Evolutionary conservation across 2,113 vertebrate species (phyloP), one percentile per base, ranked within the genome.

Genomic region (Tringa solitaria): DNA sequence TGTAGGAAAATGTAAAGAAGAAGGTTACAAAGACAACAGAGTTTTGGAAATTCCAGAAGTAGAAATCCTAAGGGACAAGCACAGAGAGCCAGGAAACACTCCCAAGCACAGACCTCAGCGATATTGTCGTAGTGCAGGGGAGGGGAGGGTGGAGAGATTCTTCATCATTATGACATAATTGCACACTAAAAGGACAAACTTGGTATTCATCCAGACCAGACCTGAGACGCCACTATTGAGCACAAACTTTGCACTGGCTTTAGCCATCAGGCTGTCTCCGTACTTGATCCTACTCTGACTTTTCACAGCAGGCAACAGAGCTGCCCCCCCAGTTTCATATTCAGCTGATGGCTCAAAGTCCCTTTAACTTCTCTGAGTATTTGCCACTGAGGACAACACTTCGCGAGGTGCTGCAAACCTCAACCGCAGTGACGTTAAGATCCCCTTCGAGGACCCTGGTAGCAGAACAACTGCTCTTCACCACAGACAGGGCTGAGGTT

Each of bases 1-100:
- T 0, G 8, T 0, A 67, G 37, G 64, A 30, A 90, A 68, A 91
- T 0, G n/a, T 8, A 17, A 43, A 74, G 33, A 43, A 74, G 33
- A 85, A 65, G 22, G 56, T 64, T 46, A 57, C 16, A 79, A 35
- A 76, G 51, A 28, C 35, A 19, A 35, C 17, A 23, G 7, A 9
- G 26, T 63, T 87, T 56, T 48, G 48, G 50, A 39, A 84, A 73
- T 39, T 46, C 41, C 54, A 48, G n/a, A 41, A 77, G 46, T 4
- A 45, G 45, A 81, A 77, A 75, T 9, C 14, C 64, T 4, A 8
- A 14, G 50, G 69, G 33, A 78, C 35, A 46, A 61, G 27, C 32
- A 27, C 22, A 12, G 50, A 46, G 64, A 26, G 54, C 22, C 39
- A 53, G n/a, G 69, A 45, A 85, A 56, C 11, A 5, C 41, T 68